Evolutionary conservation across 2,888 invertebrate genomes (phyloP), one percentile per base, ranked within the genome.

Genomic region (Prosapia bicincta): DNA sequence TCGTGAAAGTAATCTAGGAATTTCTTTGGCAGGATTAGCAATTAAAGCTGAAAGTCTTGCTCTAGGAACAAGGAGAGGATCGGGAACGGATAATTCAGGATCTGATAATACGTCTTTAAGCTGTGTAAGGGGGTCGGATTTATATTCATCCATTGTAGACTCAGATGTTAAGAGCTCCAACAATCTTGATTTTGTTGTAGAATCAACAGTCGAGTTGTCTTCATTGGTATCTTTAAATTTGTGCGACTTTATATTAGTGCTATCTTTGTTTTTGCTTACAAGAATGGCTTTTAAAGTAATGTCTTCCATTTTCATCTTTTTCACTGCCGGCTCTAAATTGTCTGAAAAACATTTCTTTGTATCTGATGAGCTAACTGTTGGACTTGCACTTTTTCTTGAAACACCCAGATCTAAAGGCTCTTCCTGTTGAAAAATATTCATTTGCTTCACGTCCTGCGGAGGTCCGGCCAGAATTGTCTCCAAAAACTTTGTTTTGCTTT

Each of bases 51-150:
- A 90, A 69, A 95, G 85, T 81, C 90, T 89, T 82, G 93, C 91
- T 85, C 93, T 92, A 71, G 95, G 95, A 78, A 95, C 91, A 77
- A 95, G 84, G 81, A 95, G 87, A 10, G 94, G 94, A 86, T 95
- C 94, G 66, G 94, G 94, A 82, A 95, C 89, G 83, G 91, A 89
- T 82, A 92, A 89, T 79, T 90, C 89, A 7, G 90, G 87, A 81
- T 90, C 91, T 69, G 87, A 87, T 78, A 92, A 87, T 26, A 95
- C 86, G 82, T 90, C 88, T 80, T 91, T 90, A 9, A 94, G 85
- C 82, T 95, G 94, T 76, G 90, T 90, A 6, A 93, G 83, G 0
- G 94, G 91, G 75, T 85, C 85, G 10, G 78, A 78, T 79, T 73
- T 80, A 80, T 79, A 80, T 82, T 88, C 88, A n/a, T 86, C 87